These are phyloP conservation scores for Thereuonema tuberculata DNA, from an alignment of 1,140 invertebrate species.

Conservation along the genomic window DNA sequence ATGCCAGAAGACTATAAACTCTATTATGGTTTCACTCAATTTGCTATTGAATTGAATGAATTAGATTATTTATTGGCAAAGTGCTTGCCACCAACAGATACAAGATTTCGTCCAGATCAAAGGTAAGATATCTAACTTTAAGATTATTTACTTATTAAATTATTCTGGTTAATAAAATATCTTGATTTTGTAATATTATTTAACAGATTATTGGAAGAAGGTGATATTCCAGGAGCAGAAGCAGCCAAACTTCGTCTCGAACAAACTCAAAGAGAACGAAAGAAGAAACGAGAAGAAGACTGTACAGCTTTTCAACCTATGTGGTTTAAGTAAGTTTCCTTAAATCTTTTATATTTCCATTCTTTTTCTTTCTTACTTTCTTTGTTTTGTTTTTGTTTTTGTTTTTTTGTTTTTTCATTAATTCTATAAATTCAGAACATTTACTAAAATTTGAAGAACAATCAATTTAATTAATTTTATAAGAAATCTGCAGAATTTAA, in stretches of 20 bases:
- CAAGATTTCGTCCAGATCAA: conserved; percentile 46
- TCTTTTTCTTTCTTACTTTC: too few species aligned
- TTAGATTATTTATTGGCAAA: conserved; percentile 46
- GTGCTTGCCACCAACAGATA: conserved; percentile 56
- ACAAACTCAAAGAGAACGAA: conserved; percentile 48
- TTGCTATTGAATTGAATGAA: conserved; percentile 75
- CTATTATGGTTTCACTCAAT: conserved; percentile 72
- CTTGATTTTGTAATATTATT: not conserved
- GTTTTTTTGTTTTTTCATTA: conserved; percentile 10
- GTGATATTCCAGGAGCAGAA: conserved; percentile 55
- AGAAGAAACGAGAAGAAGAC: conserved; percentile 44
- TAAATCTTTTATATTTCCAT: too few species aligned
- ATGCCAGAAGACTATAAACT: conserved; percentile 64
- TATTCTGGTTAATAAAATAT: not conserved
- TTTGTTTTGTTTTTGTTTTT: not conserved
- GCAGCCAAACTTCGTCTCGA: conserved; percentile 51
- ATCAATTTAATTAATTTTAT: not conserved
- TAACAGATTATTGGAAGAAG: conserved; percentile 49
- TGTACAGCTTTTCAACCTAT: conserved; percentile 37
- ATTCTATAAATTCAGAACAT: conserved; percentile 17
- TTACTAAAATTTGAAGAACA: not conserved
- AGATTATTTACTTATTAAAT: not conserved
- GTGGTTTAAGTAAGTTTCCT: conserved; percentile 46
- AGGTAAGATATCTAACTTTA: conserved; percentile 24
- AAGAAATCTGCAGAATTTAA: not conserved